Percentiles rank a stretch among this genome's conserved stretches.
Evolutionary conservation across 2,888 invertebrate genomes (phyloP).

Genomic region (Yponomeuta cagnagella): DNA sequence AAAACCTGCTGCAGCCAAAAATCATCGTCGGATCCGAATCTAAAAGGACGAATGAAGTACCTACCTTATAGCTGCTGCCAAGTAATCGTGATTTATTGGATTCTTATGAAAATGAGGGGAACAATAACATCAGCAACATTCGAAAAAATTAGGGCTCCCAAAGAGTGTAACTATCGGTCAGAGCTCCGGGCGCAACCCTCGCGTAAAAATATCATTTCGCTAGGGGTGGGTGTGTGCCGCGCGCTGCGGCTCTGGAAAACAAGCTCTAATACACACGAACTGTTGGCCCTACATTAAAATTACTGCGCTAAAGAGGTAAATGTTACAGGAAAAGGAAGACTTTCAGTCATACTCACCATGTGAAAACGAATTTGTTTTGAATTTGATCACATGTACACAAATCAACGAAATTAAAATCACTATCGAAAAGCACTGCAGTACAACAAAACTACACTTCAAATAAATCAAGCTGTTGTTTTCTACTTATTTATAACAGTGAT

Average conservation of each 20-base stretch:
- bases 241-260: slow-evolving; percentile 35
- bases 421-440: slow-evolving; percentile 20
- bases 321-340: slow-evolving; percentile 24
- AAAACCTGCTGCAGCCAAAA: too few relatives aligned
- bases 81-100: not conserved
- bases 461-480: not conserved
- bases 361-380: slow-evolving; percentile 38
- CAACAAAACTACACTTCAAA: slow-evolving; percentile 17
- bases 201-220: slow-evolving; percentile 14
- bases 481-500: not conserved
- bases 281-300: not conserved
- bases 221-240: slow-evolving; percentile 41
- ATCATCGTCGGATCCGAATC: too few relatives aligned
- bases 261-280: slow-evolving; percentile 20
- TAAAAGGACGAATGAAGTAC: too few relatives aligned
- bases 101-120: slow-evolving; percentile 10
- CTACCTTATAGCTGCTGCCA: not conserved
- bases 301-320: not conserved
- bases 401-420: slow-evolving; percentile 22
- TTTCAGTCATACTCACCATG: slow-evolving; percentile 64
- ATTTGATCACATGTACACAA: slow-evolving; percentile 66
- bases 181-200: slow-evolving; percentile 8
- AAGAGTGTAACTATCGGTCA: slow-evolving; percentile 4
- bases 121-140: slow-evolving; percentile 7
- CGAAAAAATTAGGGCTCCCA: slow-evolving; percentile 7